phyloP scores from a whole-genome alignment of 1,140 invertebrate species.

The Leptonema lineaticorne region DNA sequence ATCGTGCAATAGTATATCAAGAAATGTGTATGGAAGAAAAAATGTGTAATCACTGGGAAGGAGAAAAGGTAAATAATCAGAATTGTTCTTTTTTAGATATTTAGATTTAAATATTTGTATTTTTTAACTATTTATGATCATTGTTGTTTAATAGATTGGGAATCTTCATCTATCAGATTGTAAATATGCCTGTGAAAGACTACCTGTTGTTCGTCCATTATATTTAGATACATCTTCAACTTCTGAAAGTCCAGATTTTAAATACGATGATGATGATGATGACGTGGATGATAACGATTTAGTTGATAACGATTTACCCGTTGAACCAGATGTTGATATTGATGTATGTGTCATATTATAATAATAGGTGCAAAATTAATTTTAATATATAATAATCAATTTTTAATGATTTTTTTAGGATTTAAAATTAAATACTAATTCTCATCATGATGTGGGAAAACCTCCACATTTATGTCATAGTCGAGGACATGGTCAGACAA shows the following conservation, averaged over 20 bases:
- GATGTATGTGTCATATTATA: neutral
- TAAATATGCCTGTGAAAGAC: conserved; percentile 59
- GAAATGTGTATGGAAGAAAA: conserved; percentile 64
- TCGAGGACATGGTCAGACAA: conserved; percentile 42
- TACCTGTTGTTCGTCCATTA: conserved; percentile 30
- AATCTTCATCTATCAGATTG: conserved; percentile 58
- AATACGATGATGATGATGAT: conserved; percentile 35
- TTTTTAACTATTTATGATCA: conserved; percentile 25
- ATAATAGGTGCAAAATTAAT: neutral
- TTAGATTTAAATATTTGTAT: neutral
- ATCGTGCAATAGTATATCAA: conserved; percentile 67
- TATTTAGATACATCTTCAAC: conserved; percentile 29
- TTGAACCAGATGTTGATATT: conserved; percentile 2
- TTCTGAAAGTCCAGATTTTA: conserved; percentile 21
- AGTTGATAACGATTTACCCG: conserved; percentile 14
- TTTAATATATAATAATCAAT: neutral
- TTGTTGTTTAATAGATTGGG: conserved; percentile 50
- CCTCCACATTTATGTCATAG: conserved; percentile 65
- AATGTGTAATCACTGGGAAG: conserved; percentile 64
- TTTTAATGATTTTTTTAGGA: conserved; percentile 30
- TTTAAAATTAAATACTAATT: too few species aligned
- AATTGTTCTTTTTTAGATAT: neutral
- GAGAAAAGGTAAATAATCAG: conserved; percentile 53
- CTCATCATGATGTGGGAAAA: neutral
- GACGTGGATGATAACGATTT: conserved; percentile 9